Evolutionary conservation across 2,113 vertebrate species (phyloP).

Genomic region (Grammomys surdaster): DNA sequence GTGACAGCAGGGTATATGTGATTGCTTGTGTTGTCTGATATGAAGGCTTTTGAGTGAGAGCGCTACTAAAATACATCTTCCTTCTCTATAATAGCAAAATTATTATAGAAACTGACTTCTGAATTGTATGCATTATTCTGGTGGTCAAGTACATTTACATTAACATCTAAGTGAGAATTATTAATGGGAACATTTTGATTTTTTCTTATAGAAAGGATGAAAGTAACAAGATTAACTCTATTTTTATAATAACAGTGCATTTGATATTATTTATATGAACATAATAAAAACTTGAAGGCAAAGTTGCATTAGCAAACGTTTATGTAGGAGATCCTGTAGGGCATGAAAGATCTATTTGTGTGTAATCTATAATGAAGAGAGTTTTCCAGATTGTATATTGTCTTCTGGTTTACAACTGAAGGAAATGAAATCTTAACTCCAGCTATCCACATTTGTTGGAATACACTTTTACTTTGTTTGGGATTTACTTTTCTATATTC

Average conservation of each 20-base stretch:
- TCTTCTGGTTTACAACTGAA: neutral
- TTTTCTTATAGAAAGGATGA: neutral
- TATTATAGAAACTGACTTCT: neutral
- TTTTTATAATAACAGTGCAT: neutral
- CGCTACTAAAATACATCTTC: neutral
- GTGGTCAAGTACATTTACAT: neutral
- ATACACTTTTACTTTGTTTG: neutral
- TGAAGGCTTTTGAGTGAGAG: neutral
- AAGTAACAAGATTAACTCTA: neutral
- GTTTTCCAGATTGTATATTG: neutral
- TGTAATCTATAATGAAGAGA: neutral
- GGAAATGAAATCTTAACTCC: neutral
- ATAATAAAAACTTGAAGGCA: neutral
- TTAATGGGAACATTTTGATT: neutral
- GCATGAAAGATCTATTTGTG: neutral
- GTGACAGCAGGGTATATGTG: neutral
- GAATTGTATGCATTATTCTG: neutral
- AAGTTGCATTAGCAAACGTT: neutral
- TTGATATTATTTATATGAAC: neutral
- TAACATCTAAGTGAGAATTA: neutral
- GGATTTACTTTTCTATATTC: neutral
- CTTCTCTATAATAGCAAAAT: neutral
- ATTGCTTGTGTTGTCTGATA: conserved; percentile 7
- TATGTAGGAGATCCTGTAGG: neutral
- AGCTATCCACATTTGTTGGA: neutral